Evolutionary conservation across 2,113 vertebrate genomes (phyloP).

Genomic region (Uropsilus gracilis): DNA sequence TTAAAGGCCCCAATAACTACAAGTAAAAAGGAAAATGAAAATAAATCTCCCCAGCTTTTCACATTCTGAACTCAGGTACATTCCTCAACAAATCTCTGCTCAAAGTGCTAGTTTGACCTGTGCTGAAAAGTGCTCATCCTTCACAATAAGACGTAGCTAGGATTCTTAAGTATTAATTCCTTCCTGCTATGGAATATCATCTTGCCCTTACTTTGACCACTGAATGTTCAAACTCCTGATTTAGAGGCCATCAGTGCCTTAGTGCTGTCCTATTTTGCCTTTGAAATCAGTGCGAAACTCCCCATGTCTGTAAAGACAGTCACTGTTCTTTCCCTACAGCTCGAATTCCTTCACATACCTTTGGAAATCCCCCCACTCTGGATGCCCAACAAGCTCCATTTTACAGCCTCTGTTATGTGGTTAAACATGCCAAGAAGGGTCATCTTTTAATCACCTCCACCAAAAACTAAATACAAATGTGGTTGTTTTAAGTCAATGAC

Average conservation of each 20-base stretch:
- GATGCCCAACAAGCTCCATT: background rate
- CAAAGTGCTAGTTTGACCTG: background rate
- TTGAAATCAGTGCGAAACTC: background rate
- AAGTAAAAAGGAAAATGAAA: background rate
- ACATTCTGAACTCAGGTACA: background rate
- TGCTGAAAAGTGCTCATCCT: background rate
- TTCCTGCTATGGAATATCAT: background rate
- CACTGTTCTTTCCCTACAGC: too few relatives aligned
- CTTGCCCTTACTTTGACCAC: background rate
- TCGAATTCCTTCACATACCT: background rate
- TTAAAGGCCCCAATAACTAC: background rate
- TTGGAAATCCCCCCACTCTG: background rate
- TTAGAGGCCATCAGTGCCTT: background rate
- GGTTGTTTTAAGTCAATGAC: background rate
- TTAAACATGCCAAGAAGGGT: background rate
- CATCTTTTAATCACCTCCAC: background rate
- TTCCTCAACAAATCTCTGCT: conserved; percentile 15
- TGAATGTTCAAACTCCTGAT: background rate
- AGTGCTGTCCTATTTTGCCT: background rate
- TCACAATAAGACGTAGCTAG: background rate
- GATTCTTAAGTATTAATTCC: background rate
- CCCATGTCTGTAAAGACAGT: background rate
- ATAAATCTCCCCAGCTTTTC: background rate
- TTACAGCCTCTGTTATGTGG: background rate
- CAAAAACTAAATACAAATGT: conserved; percentile 11